Evolutionary conservation across 2,113 vertebrate genomes (phyloP).

Genomic region (Microtus richardsoni): DNA sequence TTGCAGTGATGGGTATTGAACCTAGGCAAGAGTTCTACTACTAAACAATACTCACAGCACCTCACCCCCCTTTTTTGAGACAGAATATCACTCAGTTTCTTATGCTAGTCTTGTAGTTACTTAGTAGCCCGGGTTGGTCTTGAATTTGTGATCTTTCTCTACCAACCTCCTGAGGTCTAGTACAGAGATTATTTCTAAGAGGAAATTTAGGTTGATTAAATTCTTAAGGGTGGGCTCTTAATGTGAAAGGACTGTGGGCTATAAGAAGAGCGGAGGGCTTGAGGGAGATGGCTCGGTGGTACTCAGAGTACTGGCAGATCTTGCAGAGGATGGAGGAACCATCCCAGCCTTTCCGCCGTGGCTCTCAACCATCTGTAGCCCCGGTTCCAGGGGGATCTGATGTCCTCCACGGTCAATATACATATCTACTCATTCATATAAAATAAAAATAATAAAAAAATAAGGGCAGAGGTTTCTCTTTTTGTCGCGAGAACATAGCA

Average conservation of each 20-base stretch:
- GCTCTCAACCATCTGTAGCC: not conserved
- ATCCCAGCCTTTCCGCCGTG: not conserved
- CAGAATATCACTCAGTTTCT: not conserved
- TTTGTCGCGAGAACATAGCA: not conserved
- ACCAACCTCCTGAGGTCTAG: not conserved
- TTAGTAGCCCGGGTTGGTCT: not conserved
- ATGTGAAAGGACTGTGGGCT: not conserved
- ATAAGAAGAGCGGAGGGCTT: not conserved
- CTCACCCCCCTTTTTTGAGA: not conserved
- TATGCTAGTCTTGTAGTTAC: not conserved
- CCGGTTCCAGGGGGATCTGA: not conserved
- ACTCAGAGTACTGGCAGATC: not conserved
- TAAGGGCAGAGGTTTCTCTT: not conserved
- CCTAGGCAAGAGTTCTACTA: not conserved
- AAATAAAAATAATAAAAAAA: not conserved
- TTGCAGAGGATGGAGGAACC: too few species aligned
- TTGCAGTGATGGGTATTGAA: not conserved
- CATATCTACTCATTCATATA: not conserved
- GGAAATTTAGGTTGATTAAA: not conserved
- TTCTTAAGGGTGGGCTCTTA: not conserved
- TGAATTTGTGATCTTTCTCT: not conserved
- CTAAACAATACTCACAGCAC: not conserved
- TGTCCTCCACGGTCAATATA: not conserved
- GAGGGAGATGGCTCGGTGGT: not conserved
- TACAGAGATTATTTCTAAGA: not conserved